Conservation (phyloP, 2,797 vertebrate genomes). For the Spea hammondii region DNA sequence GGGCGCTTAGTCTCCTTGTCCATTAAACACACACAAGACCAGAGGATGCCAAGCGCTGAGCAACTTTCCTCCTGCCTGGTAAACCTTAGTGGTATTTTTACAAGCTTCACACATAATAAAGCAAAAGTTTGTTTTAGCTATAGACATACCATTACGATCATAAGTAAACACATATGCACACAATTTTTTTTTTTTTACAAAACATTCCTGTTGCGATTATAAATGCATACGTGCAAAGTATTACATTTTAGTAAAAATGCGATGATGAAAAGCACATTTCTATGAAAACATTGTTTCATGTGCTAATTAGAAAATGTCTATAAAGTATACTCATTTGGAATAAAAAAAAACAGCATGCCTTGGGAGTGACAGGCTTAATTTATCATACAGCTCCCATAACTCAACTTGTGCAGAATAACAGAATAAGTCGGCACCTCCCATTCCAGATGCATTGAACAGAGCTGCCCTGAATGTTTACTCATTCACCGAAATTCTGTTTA, state of each 20-base stretch:
- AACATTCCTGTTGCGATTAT: conserved; percentile 39
- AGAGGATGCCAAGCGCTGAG: too few relatives aligned
- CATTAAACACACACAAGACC: too few relatives aligned
- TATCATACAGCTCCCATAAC: conserved; percentile 52
- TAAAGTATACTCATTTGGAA: conserved; percentile 52
- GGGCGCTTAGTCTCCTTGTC: too few relatives aligned
- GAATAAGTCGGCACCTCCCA: conserved; percentile 42
- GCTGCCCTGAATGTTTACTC: conserved; percentile 4
- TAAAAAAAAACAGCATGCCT: conserved; percentile 51
- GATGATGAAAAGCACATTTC: conserved; percentile 53
- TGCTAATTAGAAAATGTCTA: conserved; percentile 53
- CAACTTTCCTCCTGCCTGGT: conserved; percentile 4
- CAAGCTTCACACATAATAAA: conserved; percentile 18
- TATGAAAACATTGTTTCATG: conserved; percentile 53
- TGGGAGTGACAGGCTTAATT: conserved; percentile 52
- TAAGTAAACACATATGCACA: conserved; percentile 49
- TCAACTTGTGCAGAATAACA: conserved; percentile 48
- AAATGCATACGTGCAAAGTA: conserved; percentile 48
- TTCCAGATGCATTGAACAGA: conserved; percentile 48
- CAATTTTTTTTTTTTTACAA: conserved; percentile 31
- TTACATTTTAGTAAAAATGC: conserved; percentile 43
- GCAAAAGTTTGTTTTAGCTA: conserved; percentile 46
- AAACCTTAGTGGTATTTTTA: conserved; percentile 41
- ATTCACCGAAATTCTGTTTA: background rate
- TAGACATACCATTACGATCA: conserved; percentile 37